Conservation (phyloP, 1,140 invertebrate species). For the Philotrypesis tridentata region DNA sequence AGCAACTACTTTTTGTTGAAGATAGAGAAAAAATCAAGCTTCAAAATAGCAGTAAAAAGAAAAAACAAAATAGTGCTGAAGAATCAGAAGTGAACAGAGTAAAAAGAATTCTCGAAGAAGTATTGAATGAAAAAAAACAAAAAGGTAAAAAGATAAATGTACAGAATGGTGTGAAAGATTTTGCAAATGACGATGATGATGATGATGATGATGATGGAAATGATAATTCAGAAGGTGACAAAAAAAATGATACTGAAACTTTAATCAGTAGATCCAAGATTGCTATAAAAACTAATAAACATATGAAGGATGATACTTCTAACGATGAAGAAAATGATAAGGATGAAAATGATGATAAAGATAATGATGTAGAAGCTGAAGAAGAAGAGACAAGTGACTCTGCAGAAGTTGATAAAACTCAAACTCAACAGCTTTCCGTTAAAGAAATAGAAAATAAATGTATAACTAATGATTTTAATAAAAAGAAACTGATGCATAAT, state of each 20-base stretch:
- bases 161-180: neutral
- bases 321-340: neutral
- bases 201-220: too few relatives aligned
- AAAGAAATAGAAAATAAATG: neutral
- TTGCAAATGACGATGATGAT: slow-evolving; percentile 49
- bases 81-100: neutral
- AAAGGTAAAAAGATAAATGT: slow-evolving; percentile 54
- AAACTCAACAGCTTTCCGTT: neutral
- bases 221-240: slow-evolving; percentile 47
- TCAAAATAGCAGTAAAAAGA: slow-evolving; percentile 18
- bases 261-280: too few relatives aligned
- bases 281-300: too few relatives aligned
- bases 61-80: neutral
- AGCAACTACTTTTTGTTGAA: slow-evolving; percentile 24
- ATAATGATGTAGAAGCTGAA: slow-evolving; percentile 48
- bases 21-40: slow-evolving; percentile 11
- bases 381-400: slow-evolving; percentile 55
- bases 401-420: neutral
- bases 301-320: slow-evolving; percentile 7
- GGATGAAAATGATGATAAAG: slow-evolving; percentile 64
- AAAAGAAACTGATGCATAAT: slow-evolving; percentile 52
- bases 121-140: slow-evolving; percentile 55
- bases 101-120: slow-evolving; percentile 11
- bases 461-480: neutral
- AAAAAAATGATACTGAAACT: too few relatives aligned